Conservation (phyloP, 2,888 invertebrate genomes). For the Siphlonurus alternatus region DNA sequence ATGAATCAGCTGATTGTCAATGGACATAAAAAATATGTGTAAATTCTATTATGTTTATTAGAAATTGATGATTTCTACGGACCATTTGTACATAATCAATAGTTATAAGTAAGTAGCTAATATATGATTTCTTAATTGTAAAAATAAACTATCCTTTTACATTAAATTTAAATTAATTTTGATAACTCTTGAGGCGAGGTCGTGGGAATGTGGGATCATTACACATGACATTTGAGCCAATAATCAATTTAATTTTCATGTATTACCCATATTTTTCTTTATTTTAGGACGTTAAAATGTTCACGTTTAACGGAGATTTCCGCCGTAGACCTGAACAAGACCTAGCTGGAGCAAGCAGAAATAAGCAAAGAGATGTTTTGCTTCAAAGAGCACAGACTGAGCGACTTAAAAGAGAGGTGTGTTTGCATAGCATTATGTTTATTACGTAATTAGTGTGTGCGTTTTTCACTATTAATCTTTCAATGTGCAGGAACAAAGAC, state of each 20-base stretch:
- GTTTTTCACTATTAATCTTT: no score
- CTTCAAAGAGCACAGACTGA: conserved; percentile 70
- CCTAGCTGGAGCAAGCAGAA: conserved; percentile 68
- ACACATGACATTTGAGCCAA: neutral
- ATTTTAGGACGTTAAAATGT: no score
- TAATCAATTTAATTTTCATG: neutral
- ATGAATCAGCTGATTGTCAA: neutral
- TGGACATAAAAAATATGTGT: neutral
- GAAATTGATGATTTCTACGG: neutral
- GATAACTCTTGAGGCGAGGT: neutral
- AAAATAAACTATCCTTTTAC: no score
- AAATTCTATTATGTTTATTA: neutral
- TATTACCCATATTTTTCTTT: no score
- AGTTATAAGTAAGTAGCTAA: neutral
- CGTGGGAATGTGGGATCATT: neutral
- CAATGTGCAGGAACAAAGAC: conserved; percentile 43
- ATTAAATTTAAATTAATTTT: no score
- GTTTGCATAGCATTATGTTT: no score
- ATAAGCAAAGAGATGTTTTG: conserved; percentile 50
- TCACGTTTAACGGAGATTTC: conserved; percentile 81
- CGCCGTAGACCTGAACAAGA: conserved; percentile 76
- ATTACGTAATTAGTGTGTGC: no score
- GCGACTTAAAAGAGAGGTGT: conserved; percentile 70
- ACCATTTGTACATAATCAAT: neutral
- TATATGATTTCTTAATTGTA: no score